phyloP scores from a whole-genome alignment of 2,113 vertebrate species.

The Ginglymostoma cirratum region DNA sequence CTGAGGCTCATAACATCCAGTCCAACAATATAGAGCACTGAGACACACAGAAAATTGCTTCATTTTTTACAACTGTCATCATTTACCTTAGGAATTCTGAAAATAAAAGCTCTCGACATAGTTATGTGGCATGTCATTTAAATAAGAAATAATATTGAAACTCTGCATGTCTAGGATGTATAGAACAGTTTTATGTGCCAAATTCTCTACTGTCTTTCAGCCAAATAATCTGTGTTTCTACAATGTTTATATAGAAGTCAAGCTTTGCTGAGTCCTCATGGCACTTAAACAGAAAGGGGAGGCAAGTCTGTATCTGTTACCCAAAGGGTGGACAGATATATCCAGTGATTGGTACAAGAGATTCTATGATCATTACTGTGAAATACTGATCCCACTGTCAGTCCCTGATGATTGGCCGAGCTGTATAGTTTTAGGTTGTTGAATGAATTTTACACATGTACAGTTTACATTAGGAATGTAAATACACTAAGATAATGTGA shows the following conservation, averaged over 20 bases:
- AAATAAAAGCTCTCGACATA: neutral
- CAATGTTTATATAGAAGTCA: constrained; percentile 2
- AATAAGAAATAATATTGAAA: constrained; percentile 14
- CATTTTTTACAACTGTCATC: constrained; percentile 3
- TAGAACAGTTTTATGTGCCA: neutral
- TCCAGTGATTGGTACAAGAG: neutral
- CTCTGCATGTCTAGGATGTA: neutral
- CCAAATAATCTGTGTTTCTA: neutral
- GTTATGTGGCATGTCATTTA: neutral
- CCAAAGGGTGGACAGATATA: neutral
- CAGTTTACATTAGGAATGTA: neutral
- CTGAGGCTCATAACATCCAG: neutral
- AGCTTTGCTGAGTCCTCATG: neutral
- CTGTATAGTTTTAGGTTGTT: neutral
- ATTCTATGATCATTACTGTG: neutral
- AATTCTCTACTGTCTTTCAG: neutral
- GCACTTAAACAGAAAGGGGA: neutral
- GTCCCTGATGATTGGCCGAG: neutral
- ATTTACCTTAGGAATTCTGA: neutral
- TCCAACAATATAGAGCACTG: neutral
- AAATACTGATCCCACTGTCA: neutral
- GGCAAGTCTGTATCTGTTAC: neutral
- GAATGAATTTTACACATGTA: neutral
- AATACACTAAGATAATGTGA: neutral
- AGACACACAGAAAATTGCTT: neutral